Base-by-base conservation (phyloP, 1,140 invertebrate species). In the Drosophila malerkotliana region DNA sequence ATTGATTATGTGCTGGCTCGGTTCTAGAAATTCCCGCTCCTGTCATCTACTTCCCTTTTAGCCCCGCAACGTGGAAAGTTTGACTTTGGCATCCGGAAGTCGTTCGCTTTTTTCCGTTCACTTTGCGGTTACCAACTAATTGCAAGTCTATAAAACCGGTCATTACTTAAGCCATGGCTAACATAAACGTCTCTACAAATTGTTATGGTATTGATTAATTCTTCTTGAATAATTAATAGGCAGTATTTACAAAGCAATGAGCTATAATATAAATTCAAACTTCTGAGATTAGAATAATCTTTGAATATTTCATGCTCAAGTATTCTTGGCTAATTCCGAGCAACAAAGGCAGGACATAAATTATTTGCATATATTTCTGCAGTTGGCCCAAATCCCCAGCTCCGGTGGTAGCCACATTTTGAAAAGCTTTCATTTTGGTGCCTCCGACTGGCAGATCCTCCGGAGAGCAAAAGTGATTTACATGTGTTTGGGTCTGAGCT, bases 1-100 rank as follows among this genome's bases (percentile, higher is more conserved):
- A 85, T 85, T 85, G 82, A 85, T 85, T 85, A 72, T 88, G 69
- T 72, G 66, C 51, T 71, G 62, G 48, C 62, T 49, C 59, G 41
- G 58, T 37, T 58, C 54, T 15, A 26, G 51, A 24, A 47, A 34
- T 54, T 53, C 53, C 24, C 54, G 52, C 10, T 39, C 32, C 51
- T 54, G 48, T 5, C 64, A 49, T 45, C 5, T 10, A n/a, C 9
- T 15, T 15, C 30, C 24, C 64, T 54, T 54, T 4, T 7, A 37
- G 5, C 1, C 77, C 77, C 54, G 52, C 28, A 41, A 51, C 49
- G 64, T 55, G 9, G 53, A 30, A 63, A 75, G 39, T 74, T 75
- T 57, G 32, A 41, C 71, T 72, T 55, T 74, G 72, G 59, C 44
- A 58, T 53, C 57, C 64, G 72, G 58, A 78, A 82, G 71, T 88